These are phyloP conservation scores for Stercorarius parasiticus DNA, from an alignment of 2,113 vertebrate species.

Conservation along the genomic window DNA sequence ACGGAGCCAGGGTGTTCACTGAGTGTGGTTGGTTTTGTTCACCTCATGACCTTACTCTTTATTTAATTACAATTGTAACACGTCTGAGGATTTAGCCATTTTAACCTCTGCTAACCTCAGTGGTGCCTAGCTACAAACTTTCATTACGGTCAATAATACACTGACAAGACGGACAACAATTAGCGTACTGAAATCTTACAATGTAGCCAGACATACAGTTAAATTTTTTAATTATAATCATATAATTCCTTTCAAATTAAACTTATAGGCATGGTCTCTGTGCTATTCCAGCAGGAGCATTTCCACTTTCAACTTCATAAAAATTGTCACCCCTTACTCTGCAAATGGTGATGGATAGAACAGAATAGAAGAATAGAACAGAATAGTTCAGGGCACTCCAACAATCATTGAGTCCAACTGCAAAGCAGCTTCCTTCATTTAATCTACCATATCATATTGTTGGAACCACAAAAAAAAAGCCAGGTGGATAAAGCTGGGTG, in stretches of 20 bases:
- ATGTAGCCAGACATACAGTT: rapidly evolving
- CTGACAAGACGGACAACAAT: not conserved
- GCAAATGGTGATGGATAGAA: not conserved
- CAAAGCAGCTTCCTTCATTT: not conserved
- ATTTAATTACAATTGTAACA: not conserved
- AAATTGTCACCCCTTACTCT: not conserved
- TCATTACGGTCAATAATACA: not conserved
- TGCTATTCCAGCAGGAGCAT: not conserved
- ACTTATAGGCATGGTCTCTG: no score
- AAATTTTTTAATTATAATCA: not conserved
- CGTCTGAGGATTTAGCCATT: not conserved
- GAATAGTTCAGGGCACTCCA: not conserved
- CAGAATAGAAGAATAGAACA: not conserved
- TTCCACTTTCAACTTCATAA: not conserved
- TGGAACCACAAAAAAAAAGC: not conserved
- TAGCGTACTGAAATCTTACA: no score
- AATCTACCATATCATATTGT: rapidly evolving
- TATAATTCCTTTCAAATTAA: not conserved
- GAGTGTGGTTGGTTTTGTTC: rapidly evolving
- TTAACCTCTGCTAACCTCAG: not conserved
- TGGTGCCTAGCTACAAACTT: not conserved
- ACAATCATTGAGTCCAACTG: rapidly evolving
- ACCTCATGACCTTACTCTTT: rapidly evolving
- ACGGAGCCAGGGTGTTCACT: rapidly evolving
- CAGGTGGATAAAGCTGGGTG: not conserved